Base-by-base conservation (phyloP, 2,888 invertebrate species). In the Podabrus alpinus region DNA sequence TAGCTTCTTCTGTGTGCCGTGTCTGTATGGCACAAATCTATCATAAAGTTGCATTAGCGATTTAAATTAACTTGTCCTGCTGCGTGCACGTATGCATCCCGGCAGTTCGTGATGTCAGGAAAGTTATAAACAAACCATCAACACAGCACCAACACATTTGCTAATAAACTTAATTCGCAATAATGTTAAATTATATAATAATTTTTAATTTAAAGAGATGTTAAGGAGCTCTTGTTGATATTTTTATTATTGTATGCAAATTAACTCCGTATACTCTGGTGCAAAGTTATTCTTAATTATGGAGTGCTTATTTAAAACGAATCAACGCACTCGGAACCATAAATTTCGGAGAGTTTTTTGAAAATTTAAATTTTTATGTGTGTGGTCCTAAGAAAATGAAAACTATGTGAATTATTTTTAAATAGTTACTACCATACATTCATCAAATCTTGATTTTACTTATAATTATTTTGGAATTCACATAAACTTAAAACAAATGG, bases 381-480 rank as follows among this genome's bases (percentile, higher is more conserved):
- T 82, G 82, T 82, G 82, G 82, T 82, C 82, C 72, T 24, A 66
- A 59, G 67, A 66, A 68, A 77, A 77, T 74, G 59, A 75, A 75
- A 82, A 79, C 78, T 82, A 82, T 82, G 81, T 82, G 81, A 82
- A 82, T 81, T 79, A 81, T 79, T 75, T 77, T 75, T 75, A 81
- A 79, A 75, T 73, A 75, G 76, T 75, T 72, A 76, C 78, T 79
- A 74, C 76, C 75, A 78, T 78, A 21, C 80, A 80, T 82, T 82
- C 79, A 82, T 82, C 82, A 82, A 81, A 80, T 79, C 73, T 73
- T 45, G 71, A 72, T 68, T 72, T 74, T 60, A 75, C 73, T 78
- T 77, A 79, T 78, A 64, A 64, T 75, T 78, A 78, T 70, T 75
- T 74, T 68, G 19, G 29, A 25, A 66, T 71, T 17, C 25, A 59